These are phyloP conservation scores for Eupithecia subumbrata DNA, from an alignment of 2,888 invertebrate species.

Conservation along the genomic window DNA sequence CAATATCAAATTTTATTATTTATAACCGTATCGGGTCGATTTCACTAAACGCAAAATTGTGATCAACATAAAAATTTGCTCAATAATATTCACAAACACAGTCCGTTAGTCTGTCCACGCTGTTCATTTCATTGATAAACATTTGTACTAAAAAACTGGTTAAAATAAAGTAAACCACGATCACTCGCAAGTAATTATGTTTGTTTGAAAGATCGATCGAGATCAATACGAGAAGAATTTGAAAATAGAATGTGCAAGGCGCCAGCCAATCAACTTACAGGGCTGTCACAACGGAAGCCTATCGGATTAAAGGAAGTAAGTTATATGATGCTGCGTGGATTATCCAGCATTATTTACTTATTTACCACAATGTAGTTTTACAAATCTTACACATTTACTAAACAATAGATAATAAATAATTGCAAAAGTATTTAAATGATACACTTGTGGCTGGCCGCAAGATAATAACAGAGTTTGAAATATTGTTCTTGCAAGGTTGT, in stretches of 20 bases:
- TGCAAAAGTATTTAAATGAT: background rate
- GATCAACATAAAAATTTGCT: background rate
- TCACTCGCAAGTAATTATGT: constrained; percentile 33
- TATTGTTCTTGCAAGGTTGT: background rate
- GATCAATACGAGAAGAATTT: constrained; percentile 72
- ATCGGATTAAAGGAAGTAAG: background rate
- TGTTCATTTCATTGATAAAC: background rate
- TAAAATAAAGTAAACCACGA: constrained; percentile 3
- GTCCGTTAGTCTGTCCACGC: background rate
- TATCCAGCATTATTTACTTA: too few relatives aligned
- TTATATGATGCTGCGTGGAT: too few relatives aligned
- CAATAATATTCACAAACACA: background rate
- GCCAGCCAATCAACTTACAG: constrained; percentile 63
- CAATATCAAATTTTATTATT: too few relatives aligned
- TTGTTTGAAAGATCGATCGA: constrained; percentile 54
- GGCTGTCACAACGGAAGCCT: constrained; percentile 52
- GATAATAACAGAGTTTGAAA: background rate
- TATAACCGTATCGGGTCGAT: background rate
- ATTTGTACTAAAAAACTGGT: background rate
- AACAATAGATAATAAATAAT: background rate
- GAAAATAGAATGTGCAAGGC: constrained; percentile 73
- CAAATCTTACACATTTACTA: background rate
- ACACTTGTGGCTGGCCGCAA: too few relatives aligned
- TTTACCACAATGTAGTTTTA: background rate
- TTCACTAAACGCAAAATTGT: background rate